Base-by-base conservation (phyloP, 2,888 invertebrate genomes). In the Formica aserva region DNA sequence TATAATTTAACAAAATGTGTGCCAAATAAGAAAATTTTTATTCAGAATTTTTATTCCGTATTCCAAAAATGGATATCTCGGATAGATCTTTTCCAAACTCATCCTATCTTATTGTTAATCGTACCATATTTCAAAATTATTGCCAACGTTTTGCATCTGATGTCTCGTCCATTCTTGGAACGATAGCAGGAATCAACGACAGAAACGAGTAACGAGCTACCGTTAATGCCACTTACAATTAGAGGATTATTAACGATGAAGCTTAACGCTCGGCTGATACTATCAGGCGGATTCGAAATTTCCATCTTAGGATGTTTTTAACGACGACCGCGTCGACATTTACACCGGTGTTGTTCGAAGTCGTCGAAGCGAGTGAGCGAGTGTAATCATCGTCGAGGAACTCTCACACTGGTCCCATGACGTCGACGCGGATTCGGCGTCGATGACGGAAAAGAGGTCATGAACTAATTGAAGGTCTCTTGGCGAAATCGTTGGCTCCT, bases 221-320 rank as follows among this genome's bases (percentile, higher is more conserved):
- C 71, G 57, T 80, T 69, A 83, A 83, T 78, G 83, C 83, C 83
- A 83, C 83, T 83, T 83, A 35, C 35, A 35, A 35, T 35, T 38
- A 80, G 71, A 78, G 71, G 65, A 80, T 83, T 83, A 83, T 83
- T 83, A 83, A 83, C 78, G 83, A 78, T 71, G 69, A 80, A 69
- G 62, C 62, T 69, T 67, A 69, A 63, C 78, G 29, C 66, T 22
- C 69, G 69, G 32, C 69, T 38, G 78, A 83, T 71, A 69, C 78
- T 78, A 69, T 83, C 78, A 78, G 83, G 63, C 69, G 67, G 45
- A 78, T 78, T 83, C 83, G 78, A 83, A 83, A 83, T 78, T 83
- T 63, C 52, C 41, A 45, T 38, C 78, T 78, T 41, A 60, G 62
- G 48, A 41, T 32, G 38, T 71, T 38, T 78, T 83, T 83, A 83